phyloP scores from a whole-genome alignment of 2,113 vertebrate genomes.

The Laticauda laticaudata region DNA sequence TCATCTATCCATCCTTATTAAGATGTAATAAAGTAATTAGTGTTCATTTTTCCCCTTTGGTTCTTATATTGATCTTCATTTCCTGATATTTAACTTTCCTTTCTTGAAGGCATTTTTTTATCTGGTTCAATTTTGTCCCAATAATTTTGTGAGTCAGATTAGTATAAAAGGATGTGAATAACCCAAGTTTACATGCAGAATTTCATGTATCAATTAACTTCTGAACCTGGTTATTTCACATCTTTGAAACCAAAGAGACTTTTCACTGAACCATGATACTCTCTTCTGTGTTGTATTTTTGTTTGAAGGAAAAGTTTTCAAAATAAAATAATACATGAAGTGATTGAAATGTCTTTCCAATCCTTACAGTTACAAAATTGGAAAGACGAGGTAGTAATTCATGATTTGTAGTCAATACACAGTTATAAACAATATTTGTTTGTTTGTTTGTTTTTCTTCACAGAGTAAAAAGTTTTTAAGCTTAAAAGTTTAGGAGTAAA shows the following conservation, averaged over 20 bases:
- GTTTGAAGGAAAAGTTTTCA: constrained; percentile 12
- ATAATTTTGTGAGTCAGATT: neutral
- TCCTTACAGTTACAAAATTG: neutral
- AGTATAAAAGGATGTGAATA: neutral
- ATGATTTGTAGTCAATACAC: fast-evolving
- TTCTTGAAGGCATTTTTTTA: neutral
- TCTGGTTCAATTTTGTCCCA: neutral
- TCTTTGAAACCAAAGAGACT: neutral
- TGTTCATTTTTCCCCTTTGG: neutral
- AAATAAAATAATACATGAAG: neutral
- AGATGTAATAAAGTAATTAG: neutral
- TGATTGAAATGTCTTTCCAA: neutral
- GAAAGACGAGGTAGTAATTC: neutral
- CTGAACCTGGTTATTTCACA: neutral
- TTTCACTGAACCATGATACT: neutral
- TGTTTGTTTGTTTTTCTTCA: neutral
- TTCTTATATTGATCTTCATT: neutral
- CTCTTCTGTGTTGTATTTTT: neutral
- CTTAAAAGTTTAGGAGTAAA: neutral
- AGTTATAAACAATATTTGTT: neutral
- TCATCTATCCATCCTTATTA: neutral
- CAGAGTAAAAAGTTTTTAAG: neutral
- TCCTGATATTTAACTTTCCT: neutral
- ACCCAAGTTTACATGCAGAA: neutral
- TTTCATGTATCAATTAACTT: neutral